Percentiles rank a stretch among this genome's conserved stretches.
Conservation (phyloP, 2,797 vertebrate genomes). For the Poecilia gillii region DNA sequence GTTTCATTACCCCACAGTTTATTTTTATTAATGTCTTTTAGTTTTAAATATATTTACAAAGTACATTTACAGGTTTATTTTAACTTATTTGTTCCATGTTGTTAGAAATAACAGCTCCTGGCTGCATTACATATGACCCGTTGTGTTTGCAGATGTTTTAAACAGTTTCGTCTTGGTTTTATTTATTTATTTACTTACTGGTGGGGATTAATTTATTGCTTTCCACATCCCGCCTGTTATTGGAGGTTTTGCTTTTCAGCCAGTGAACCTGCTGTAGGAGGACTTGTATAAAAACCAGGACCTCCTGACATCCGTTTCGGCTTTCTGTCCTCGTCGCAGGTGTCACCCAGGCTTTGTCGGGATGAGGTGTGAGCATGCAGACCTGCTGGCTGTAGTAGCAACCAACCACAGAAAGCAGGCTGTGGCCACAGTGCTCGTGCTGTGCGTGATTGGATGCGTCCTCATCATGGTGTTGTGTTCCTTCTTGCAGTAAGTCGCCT, state of each 20-base stretch:
- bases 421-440: slow-evolving; percentile 88
- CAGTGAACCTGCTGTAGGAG: not conserved
- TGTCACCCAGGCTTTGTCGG: slow-evolving; percentile 91
- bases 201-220: not conserved
- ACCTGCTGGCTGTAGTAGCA: slow-evolving; percentile 94
- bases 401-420: slow-evolving; percentile 92
- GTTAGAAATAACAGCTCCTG: not conserved
- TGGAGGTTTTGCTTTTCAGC: not conserved
- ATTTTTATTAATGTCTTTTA: not conserved
- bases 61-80: not conserved
- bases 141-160: not conserved
- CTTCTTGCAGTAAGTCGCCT: slow-evolving; percentile 89
- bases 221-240: not conserved
- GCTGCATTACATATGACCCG: not conserved
- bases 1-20: not conserved
- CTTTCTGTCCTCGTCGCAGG: slow-evolving; percentile 66
- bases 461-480: slow-evolving; percentile 87
- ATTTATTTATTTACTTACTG: not conserved
- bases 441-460: slow-evolving; percentile 87
- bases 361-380: slow-evolving; percentile 92
- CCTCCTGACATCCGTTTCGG: not conserved
- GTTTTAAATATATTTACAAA: not conserved
- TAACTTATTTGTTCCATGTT: not conserved
- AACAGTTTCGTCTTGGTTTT: not conserved
- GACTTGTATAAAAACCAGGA: not conserved